phyloP scores from a whole-genome alignment of 1,140 invertebrate species.

The Formica exsecta region DNA sequence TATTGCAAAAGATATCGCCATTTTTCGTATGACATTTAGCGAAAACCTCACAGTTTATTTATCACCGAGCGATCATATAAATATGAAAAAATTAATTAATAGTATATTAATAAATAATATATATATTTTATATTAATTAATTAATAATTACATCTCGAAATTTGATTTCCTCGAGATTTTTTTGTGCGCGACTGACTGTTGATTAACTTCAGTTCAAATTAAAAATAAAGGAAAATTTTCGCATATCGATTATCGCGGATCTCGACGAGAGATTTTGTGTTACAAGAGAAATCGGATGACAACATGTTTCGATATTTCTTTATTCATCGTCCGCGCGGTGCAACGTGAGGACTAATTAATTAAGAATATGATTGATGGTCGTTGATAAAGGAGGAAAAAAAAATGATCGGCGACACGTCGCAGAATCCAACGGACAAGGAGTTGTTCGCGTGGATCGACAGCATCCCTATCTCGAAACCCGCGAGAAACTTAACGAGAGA shows the following conservation, averaged over 20 bases:
- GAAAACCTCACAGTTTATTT: no score
- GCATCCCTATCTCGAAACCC: conserved; percentile 87
- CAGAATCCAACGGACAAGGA: conserved; percentile 71
- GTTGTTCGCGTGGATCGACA: conserved; percentile 88
- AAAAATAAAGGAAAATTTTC: conserved; percentile 33
- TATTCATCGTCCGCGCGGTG: not conserved
- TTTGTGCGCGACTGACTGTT: not conserved
- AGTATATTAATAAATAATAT: no score
- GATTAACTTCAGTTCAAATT: not conserved
- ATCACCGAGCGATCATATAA: no score
- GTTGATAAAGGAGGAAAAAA: not conserved
- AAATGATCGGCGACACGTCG: conserved; percentile 50
- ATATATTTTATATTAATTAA: no score
- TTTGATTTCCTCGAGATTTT: not conserved
- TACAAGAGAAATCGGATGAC: conserved; percentile 8
- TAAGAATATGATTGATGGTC: not conserved
- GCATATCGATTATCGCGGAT: not conserved
- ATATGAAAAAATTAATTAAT: no score
- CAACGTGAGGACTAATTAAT: conserved; percentile 7
- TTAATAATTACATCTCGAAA: not conserved
- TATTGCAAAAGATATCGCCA: no score
- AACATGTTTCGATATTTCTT: conserved; percentile 3
- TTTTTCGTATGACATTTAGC: no score
- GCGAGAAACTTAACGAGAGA: conserved; percentile 89
- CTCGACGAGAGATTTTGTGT: not conserved